These are phyloP conservation scores for Australoheros scitulus DNA, from an alignment of 2,113 vertebrate genomes.

Conservation along the genomic window DNA sequence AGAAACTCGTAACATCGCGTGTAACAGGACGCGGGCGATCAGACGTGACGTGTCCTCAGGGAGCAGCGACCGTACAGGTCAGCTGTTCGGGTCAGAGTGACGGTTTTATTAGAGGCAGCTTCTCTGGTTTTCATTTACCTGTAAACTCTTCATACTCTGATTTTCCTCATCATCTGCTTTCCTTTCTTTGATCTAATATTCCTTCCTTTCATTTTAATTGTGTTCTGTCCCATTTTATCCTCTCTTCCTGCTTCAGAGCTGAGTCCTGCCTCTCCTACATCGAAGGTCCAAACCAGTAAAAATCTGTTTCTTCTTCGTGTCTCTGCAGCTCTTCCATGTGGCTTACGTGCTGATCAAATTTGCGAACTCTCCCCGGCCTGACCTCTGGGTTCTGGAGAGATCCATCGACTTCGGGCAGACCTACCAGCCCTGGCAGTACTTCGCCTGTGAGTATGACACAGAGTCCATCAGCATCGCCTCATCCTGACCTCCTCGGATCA, in stretches of 20 bases:
- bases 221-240: too few relatives aligned
- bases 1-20: not conserved
- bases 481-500: slow-evolving; percentile 2
- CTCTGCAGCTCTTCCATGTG: slow-evolving; percentile 92
- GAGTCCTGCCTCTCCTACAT: not conserved
- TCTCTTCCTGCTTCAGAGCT: too few relatives aligned
- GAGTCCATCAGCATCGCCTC: slow-evolving; percentile 39
- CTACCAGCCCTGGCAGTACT: slow-evolving; percentile 96
- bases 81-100: not conserved
- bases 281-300: not conserved
- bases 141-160: not conserved
- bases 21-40: not conserved
- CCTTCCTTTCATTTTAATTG: not conserved
- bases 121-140: not conserved
- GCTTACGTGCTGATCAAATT: slow-evolving; percentile 98
- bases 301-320: slow-evolving; percentile 18
- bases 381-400: slow-evolving; percentile 96
- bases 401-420: slow-evolving; percentile 90
- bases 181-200: not conserved
- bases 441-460: slow-evolving; percentile 89
- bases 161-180: not conserved
- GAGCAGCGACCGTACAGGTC: not conserved
- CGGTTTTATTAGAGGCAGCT: not conserved
- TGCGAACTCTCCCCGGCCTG: slow-evolving; percentile 95
- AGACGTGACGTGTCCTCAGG: not conserved